Percentiles rank a stretch among this genome's conserved stretches.
phyloP scores from a whole-genome alignment of 2,113 vertebrate species.

The Phoxinus phoxinus region DNA sequence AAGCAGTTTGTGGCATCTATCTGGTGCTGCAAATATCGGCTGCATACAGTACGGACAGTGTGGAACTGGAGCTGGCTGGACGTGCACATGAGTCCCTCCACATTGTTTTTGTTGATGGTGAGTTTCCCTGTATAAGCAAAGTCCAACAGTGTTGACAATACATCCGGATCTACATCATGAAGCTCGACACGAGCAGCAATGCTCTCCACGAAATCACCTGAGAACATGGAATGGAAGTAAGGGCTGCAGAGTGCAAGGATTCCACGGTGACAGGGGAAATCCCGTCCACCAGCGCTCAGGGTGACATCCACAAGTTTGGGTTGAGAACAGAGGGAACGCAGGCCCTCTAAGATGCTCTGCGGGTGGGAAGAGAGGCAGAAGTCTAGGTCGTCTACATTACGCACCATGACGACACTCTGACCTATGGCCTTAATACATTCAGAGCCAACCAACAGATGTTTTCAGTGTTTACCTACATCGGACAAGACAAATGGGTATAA shows the following conservation, averaged over 20 bases:
- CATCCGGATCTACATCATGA: slow-evolving; percentile 80
- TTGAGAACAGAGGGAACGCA: slow-evolving; percentile 83
- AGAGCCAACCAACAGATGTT: slow-evolving; percentile 24
- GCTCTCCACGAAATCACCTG: slow-evolving; percentile 91
- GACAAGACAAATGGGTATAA: slow-evolving; percentile 28
- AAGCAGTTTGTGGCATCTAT: slow-evolving; percentile 93
- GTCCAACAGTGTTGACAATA: slow-evolving; percentile 83
- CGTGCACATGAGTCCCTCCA: slow-evolving; percentile 85
- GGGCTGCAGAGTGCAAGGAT: slow-evolving; percentile 92
- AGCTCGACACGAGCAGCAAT: slow-evolving; percentile 88
- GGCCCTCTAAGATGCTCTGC: slow-evolving; percentile 87
- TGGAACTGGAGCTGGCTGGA: slow-evolving; percentile 92
- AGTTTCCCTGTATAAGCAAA: slow-evolving; percentile 94
- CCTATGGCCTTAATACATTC: slow-evolving; percentile 31
- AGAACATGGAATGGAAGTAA: slow-evolving; percentile 95
- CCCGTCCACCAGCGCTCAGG: slow-evolving; percentile 78
- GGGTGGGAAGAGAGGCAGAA: slow-evolving; percentile 91
- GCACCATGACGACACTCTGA: slow-evolving; percentile 82
- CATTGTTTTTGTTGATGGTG: slow-evolving; percentile 91
- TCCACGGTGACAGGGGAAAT: slow-evolving; percentile 92
- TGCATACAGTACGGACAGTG: slow-evolving; percentile 86
- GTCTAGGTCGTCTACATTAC: slow-evolving; percentile 90
- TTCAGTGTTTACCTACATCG: slow-evolving; percentile 60
- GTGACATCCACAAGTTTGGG: slow-evolving; percentile 90
- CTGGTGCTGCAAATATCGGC: slow-evolving; percentile 95